Percentiles rank a stretch among this genome's conserved stretches.
phyloP scores from a whole-genome alignment of 2,113 vertebrate species.

The Takifugu bimaculatus region DNA sequence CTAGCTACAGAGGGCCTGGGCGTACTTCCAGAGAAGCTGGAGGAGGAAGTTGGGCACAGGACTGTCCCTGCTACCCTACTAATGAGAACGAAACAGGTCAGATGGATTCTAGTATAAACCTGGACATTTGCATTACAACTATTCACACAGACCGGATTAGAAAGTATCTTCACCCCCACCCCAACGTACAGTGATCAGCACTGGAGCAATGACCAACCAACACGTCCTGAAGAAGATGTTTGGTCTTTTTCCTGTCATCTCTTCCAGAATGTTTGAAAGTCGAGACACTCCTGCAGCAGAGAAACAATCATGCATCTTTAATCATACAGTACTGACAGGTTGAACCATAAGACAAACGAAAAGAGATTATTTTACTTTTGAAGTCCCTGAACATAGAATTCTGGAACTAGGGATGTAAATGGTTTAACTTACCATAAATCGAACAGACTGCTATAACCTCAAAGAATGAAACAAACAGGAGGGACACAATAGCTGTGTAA shows the following conservation, averaged over 20 bases:
- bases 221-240: conserved; percentile 70
- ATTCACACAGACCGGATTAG: background rate
- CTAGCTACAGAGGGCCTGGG: too few relatives aligned
- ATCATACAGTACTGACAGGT: too few relatives aligned
- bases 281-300: conserved; percentile 61
- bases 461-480: conserved; percentile 77
- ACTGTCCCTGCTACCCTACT: too few relatives aligned
- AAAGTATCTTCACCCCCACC: background rate
- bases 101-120: too few relatives aligned
- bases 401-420: background rate
- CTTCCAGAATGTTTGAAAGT: conserved; percentile 67
- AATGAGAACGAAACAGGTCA: too few relatives aligned
- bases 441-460: conserved; percentile 73
- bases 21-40: too few relatives aligned
- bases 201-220: conserved; percentile 68
- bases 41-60: too few relatives aligned
- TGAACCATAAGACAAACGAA: too few relatives aligned
- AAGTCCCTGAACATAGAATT: background rate
- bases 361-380: too few relatives aligned
- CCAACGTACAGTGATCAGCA: conserved; percentile 63
- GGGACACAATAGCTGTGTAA: conserved; percentile 78
- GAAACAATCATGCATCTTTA: background rate
- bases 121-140: too few relatives aligned
- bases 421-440: conserved; percentile 64
- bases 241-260: conserved; percentile 70